phyloP scores from a whole-genome alignment of 2,797 vertebrate genomes.

The Leptatherina wallacei region DNA sequence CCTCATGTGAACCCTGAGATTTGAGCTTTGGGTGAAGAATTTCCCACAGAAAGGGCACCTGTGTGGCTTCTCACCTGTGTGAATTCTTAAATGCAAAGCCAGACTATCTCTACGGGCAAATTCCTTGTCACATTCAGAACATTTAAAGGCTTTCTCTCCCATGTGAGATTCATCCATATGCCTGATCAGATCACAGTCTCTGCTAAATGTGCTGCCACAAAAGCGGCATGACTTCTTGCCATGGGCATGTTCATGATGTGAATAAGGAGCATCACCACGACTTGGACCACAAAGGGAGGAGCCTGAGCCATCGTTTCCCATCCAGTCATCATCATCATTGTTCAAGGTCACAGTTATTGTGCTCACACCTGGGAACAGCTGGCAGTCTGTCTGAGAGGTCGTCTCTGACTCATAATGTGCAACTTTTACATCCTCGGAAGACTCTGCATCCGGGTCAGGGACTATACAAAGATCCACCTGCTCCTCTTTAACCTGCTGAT shows the following conservation, averaged over 20 bases:
- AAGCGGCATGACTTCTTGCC: slow-evolving; percentile 30
- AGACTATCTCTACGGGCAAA: slow-evolving; percentile 33
- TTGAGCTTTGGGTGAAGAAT: slow-evolving; percentile 42
- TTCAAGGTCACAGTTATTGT: slow-evolving; percentile 9
- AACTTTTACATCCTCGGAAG: background rate
- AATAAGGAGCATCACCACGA: background rate
- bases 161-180: slow-evolving; percentile 29
- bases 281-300: background rate
- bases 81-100: slow-evolving; percentile 36
- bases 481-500: slow-evolving; percentile 45
- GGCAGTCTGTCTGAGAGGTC: background rate
- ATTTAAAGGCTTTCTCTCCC: slow-evolving; percentile 38
- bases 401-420: slow-evolving; percentile 7
- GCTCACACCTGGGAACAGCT: background rate
- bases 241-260: background rate
- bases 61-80: slow-evolving; percentile 56
- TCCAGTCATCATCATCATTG: background rate
- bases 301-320: background rate
- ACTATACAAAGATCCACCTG: slow-evolving; percentile 28
- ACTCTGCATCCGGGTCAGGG: slow-evolving; percentile 10
- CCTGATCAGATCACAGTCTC: slow-evolving; percentile 32
- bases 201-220: slow-evolving; percentile 24
- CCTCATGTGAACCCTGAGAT: slow-evolving; percentile 54
- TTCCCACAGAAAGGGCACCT: slow-evolving; percentile 39
- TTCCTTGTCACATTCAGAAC: slow-evolving; percentile 30